These are phyloP conservation scores for Drosophila melanosoma DNA, from an alignment of 2,888 invertebrate species.

Conservation along the genomic window DNA sequence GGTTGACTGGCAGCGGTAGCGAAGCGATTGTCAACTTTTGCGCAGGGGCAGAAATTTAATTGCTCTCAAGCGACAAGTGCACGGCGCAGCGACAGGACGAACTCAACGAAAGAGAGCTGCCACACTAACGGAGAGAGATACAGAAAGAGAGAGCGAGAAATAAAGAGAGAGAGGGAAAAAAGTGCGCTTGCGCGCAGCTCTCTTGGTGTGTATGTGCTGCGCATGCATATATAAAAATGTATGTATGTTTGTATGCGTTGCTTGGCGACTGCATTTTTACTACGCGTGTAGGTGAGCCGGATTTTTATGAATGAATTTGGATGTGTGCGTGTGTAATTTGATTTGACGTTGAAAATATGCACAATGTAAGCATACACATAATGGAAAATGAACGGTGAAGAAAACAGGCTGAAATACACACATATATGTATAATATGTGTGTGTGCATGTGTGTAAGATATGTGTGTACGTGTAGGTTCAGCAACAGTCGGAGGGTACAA, in stretches of 20 bases:
- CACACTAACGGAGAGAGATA: neutral
- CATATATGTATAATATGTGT: neutral
- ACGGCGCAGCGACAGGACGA: slow-evolving; percentile 57
- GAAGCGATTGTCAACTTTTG: slow-evolving; percentile 67
- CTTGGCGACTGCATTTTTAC: slow-evolving; percentile 71
- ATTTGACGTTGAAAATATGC: slow-evolving; percentile 40
- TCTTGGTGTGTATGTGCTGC: slow-evolving; percentile 1
- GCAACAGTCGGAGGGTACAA: slow-evolving; percentile 13
- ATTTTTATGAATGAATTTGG: slow-evolving; percentile 77
- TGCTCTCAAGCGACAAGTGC: slow-evolving; percentile 61
- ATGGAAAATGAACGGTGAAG: slow-evolving; percentile 32
- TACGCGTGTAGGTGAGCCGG: slow-evolving; percentile 81
- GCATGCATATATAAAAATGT: neutral
- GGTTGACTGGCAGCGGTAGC: slow-evolving; percentile 64
- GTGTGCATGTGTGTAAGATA: neutral
- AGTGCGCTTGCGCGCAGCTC: slow-evolving; percentile 69
- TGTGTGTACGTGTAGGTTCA: slow-evolving; percentile 23
- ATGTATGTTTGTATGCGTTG: slow-evolving; percentile 15
- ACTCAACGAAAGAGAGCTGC: slow-evolving; percentile 48
- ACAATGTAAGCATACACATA: slow-evolving; percentile 37
- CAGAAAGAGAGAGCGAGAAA: slow-evolving; percentile 13
- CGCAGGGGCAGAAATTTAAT: slow-evolving; percentile 55
- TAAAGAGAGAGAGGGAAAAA: slow-evolving; percentile 4
- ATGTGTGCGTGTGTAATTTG: slow-evolving; percentile 62
- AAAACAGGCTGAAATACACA: slow-evolving; percentile 18